Evolutionary conservation across 1,140 invertebrate genomes (phyloP), one percentile per base, ranked within the genome.

Genomic region (Panagrolaimus sp.): DNA sequence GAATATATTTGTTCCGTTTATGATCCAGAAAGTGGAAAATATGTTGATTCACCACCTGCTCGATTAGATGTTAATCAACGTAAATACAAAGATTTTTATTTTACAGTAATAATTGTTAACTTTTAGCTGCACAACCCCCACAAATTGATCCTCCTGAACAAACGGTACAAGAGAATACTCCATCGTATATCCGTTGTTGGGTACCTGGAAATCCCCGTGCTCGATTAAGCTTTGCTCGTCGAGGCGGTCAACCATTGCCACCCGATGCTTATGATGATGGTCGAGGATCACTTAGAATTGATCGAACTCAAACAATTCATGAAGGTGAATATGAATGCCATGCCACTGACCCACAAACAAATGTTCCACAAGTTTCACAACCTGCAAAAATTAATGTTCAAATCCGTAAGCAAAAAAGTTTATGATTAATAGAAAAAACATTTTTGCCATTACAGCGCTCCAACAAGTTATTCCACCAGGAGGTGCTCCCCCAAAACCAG

Each of bases 291-390:
- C 45, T 77, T 38, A 17, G 68, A 48, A 75, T 79, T 55, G 32
- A 55, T 4, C 43, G 63, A 52, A 70, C 70, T 38, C 21, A 71
- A 5, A 46, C 43, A 9, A 15, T 58, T 32, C 75, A 77, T 75
- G 62, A 67, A 65, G 73, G 69, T 44, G 75, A 82, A 66, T 82
- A 82, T 67, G 80, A 84, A 65, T 82, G 79, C 46, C 28, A 44
- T 9, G 73, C 74, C 24, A 43, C 52, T n/a, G 74, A 76, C 32
- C 74, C 73, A 10, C 32, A 64, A 17, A 67, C 75, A 24, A 47
- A 63, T 32, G 65, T 47, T n/a, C 78, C 76, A 24, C 63, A 71
- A 48, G 73, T 68, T 43, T 80, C 74, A n/a, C 43, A 67, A 12
- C 75, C 77, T 28, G 77, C 77, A 4, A 67, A 62, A 17, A 70